Percentiles rank a stretch among this genome's conserved stretches.
phyloP scores from a whole-genome alignment of 2,888 invertebrate genomes.

The Vandiemenella viatica region DNA sequence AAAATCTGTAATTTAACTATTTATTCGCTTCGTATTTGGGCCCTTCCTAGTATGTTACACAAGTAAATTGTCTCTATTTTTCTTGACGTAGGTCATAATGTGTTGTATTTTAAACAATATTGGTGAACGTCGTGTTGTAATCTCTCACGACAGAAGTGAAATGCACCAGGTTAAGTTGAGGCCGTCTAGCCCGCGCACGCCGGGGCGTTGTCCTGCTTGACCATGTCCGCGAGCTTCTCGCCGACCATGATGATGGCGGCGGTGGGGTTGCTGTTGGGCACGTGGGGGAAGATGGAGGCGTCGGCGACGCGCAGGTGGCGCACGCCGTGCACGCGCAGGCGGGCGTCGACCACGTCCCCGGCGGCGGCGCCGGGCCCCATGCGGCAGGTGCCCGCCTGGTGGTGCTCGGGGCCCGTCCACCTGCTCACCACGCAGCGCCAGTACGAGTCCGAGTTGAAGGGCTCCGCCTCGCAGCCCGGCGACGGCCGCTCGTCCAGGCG shows the following conservation, averaged over 20 bases:
- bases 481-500: constrained; percentile 48
- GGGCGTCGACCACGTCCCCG: constrained; percentile 65
- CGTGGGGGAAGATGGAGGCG: constrained; percentile 28
- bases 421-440: constrained; percentile 49
- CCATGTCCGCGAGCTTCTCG: constrained; percentile 22
- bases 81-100: too few species aligned
- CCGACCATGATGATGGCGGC: constrained; percentile 21
- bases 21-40: too few species aligned
- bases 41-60: too few species aligned
- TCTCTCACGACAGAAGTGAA: too few species aligned
- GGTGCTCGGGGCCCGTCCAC: constrained; percentile 65
- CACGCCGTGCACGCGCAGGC: constrained; percentile 25
- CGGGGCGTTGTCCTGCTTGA: constrained; percentile 11
- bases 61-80: too few species aligned
- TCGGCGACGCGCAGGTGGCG: constrained; percentile 27
- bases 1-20: too few species aligned
- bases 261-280: constrained; percentile 27
- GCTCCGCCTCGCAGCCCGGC: constrained; percentile 23
- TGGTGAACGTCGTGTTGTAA: too few species aligned
- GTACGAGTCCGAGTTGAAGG: constrained; percentile 41
- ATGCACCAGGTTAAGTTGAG: too few species aligned
- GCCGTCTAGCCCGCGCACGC: background rate
- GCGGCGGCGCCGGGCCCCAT: constrained; percentile 76
- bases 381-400: constrained; percentile 60
- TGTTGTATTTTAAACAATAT: too few species aligned